Evolutionary conservation across 2,113 vertebrate genomes (phyloP).

Genomic region (Ranitomeya variabilis): DNA sequence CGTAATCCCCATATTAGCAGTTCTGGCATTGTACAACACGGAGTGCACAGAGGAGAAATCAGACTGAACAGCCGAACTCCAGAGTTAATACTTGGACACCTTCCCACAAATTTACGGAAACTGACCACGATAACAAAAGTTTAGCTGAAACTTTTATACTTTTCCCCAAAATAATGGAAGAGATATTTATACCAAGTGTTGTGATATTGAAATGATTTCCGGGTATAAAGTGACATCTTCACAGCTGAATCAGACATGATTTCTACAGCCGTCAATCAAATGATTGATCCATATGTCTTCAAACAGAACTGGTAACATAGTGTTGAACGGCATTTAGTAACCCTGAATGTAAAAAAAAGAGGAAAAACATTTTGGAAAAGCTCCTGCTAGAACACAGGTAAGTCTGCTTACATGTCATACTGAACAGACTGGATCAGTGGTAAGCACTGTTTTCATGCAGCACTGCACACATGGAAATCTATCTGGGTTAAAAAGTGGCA

Average conservation of each 20-base stretch:
- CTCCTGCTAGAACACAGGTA: too few species aligned
- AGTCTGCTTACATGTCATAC: too few species aligned
- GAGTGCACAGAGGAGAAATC: not conserved
- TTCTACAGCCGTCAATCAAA: not conserved
- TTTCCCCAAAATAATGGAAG: not conserved
- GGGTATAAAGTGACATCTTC: not conserved
- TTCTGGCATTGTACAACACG: not conserved
- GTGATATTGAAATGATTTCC: not conserved
- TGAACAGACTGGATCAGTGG: too few species aligned
- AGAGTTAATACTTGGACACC: not conserved
- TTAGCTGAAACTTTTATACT: not conserved
- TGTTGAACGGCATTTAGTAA: not conserved
- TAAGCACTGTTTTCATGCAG: too few species aligned
- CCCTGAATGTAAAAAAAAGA: not conserved
- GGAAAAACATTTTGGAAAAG: not conserved
- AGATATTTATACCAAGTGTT: slow-evolving; percentile 2
- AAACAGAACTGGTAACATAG: not conserved
- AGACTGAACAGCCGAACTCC: not conserved
- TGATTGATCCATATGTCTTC: not conserved
- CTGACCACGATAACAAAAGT: not conserved
- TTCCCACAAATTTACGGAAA: not conserved
- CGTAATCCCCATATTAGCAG: not conserved
- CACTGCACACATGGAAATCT: too few species aligned
- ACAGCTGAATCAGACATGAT: slow-evolving; percentile 23
- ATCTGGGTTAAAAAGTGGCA: too few species aligned